Base-by-base conservation (phyloP, 2,797 vertebrate genomes). In the Halcyon chelicuti region DNA sequence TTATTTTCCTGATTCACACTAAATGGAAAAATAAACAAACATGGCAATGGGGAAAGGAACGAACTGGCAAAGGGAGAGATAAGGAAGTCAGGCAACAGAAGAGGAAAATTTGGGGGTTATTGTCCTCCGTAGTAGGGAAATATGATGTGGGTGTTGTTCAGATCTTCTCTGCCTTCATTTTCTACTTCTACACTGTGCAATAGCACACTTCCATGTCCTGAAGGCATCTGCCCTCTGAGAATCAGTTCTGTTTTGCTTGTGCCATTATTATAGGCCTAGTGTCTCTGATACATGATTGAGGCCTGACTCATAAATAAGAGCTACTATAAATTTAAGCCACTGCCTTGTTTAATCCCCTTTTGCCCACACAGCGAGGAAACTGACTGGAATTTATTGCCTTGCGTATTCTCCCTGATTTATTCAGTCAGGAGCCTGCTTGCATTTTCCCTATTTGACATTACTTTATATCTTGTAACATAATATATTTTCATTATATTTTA, bases 261-360 rank as follows among this genome's bases (percentile, higher is more conserved):
- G 81, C 94, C 89, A 88, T 97, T 97, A 96, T 97, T 97, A 90
- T 26, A 97, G 95, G 81, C 65, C 96, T 78, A 80, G 91, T 97
- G 94, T 96, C 95, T 97, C 95, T 90, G 94, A 78, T 94, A 97
- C 92, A 93, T 97, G 97, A 97, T 97, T 97, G 97, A 97, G 94
- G 94, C 96, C 97, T 97, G 92, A 97, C 94, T 97, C 96, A 95
- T 97, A 97, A 97, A 97, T 96, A 97, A 96, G 89, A 97, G 78
- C 88, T 92, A 90, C 96, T 94, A 97, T 97, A 97, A 97, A 97
- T 97, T 97, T 97, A 94, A 97, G 84, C 95, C 94, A 91, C 94
- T 96, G 96, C 94, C 95, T 97, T 97, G 84, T 95, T 97, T 97
- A 97, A 96, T 97, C 97, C 96, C 96, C 92, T 83, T 97, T 97